Evolutionary conservation across 2,888 invertebrate species (phyloP), one percentile per base, ranked within the genome.

Genomic region (Megaustenia siamemsis): DNA sequence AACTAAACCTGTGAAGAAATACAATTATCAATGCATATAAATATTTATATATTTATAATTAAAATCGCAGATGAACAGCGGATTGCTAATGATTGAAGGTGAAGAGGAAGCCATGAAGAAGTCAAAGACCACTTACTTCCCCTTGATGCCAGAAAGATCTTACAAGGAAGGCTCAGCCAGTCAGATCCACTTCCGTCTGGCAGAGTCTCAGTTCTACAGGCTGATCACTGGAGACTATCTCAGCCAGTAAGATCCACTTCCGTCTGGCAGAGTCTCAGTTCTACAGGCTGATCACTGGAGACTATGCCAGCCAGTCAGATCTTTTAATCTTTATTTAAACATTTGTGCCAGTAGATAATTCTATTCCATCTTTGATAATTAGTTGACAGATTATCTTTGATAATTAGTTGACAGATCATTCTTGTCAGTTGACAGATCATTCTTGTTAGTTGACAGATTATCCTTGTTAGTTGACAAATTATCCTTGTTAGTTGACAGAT

Each of bases 191-290:
- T 92, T 92, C 85, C 88, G 92, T n/a, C 87, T 92, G 18, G 92
- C 92, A 1, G 92, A 92, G 81, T 92, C 92, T 24, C 92, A 92
- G 90, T 92, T 92, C 86, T 92, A 92, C 83, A 86, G 92, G n/a
- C 88, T 92, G 10, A 85, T 92, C 12, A 83, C 87, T 79, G 90
- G 90, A 4, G 82, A 75, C 45, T 63, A 35, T 28, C 32, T 77
- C 53, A 40, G 18, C 28, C 8, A n/a, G 80, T 81, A 53, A 69
- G 45, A 90, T 90, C 6, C 92, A 92, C 83, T 92, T 92, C 85
- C 88, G 92, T n/a, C 87, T 92, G 18, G 92, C 92, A 1, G 92
- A 92, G 81, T 92, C 92, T 24, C 92, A 92, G 90, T 92, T 92
- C 86, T 92, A 92, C 83, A 86, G 92, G n/a, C 88, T 92, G 10